These are phyloP conservation scores for Lophura nycthemera DNA, from an alignment of 2,113 vertebrate genomes.

Conservation along the genomic window DNA sequence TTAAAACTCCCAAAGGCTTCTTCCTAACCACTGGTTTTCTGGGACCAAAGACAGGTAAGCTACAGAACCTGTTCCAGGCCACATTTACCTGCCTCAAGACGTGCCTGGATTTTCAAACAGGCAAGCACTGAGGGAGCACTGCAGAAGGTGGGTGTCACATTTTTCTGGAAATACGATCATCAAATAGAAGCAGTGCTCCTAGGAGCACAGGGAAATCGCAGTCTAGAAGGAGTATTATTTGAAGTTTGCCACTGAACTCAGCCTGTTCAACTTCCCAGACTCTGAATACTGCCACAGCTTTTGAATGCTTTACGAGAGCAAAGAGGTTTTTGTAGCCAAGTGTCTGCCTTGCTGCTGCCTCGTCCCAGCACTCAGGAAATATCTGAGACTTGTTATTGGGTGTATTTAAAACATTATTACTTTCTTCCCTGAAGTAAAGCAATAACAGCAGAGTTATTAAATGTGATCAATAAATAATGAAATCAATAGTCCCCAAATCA, in stretches of 20 bases:
- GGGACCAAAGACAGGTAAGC: neutral
- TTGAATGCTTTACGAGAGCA: neutral
- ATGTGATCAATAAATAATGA: neutral
- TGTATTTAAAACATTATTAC: rapidly evolving
- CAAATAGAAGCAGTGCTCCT: rapidly evolving
- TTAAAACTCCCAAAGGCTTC: neutral
- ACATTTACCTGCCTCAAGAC: neutral
- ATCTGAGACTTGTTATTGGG: neutral
- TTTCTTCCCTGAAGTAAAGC: neutral
- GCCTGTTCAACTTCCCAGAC: neutral
- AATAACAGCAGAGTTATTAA: neutral
- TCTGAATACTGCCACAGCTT: neutral
- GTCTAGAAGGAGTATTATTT: rapidly evolving
- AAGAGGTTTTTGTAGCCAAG: neutral
- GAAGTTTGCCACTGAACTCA: neutral
- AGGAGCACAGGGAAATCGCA: neutral
- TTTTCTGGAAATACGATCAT: neutral
- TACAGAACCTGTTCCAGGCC: rapidly evolving
- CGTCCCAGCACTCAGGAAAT: neutral
- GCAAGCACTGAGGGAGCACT: neutral
- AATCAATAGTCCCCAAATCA: neutral
- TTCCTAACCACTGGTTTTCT: neutral
- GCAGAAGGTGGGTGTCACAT: neutral
- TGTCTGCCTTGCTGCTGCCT: neutral
- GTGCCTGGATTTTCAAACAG: neutral